Conservation (phyloP, 2,888 invertebrate species). For the Drosophila neutralis region DNA sequence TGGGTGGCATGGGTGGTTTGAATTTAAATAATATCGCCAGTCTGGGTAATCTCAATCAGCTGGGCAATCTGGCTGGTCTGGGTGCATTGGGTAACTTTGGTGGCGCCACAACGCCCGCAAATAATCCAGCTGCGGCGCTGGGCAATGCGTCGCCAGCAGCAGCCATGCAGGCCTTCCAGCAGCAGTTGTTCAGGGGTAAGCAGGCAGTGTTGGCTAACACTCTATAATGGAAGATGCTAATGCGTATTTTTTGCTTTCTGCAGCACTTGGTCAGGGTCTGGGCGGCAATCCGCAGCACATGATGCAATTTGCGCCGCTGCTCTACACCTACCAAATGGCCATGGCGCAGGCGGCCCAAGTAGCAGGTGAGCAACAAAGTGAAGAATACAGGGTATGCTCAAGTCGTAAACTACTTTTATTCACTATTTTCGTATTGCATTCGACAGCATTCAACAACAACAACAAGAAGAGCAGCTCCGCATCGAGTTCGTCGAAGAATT, state of each 20-base stretch:
- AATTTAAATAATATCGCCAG: slow-evolving; percentile 83
- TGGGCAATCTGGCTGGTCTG: slow-evolving; percentile 82
- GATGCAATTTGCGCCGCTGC: slow-evolving; percentile 94
- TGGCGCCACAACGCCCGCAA: slow-evolving; percentile 83
- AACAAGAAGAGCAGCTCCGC: slow-evolving; percentile 81
- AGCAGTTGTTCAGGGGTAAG: slow-evolving; percentile 92
- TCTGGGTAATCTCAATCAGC: slow-evolving; percentile 81
- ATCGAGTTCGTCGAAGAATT: slow-evolving; percentile 80
- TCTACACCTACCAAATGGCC: slow-evolving; percentile 95
- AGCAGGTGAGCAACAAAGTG: slow-evolving; percentile 73
- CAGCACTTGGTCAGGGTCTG: slow-evolving; percentile 83
- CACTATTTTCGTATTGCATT: not conserved
- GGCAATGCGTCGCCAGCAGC: slow-evolving; percentile 85
- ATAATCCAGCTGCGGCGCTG: slow-evolving; percentile 86
- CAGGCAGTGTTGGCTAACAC: not conserved
- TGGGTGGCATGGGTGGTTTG: slow-evolving; percentile 82
- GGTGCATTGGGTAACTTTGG: slow-evolving; percentile 80
- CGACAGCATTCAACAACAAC: slow-evolving; percentile 76
- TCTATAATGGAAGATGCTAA: not conserved
- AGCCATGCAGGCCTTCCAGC: slow-evolving; percentile 93
- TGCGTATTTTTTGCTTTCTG: not conserved
- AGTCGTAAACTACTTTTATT: not conserved
- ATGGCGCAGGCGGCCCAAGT: slow-evolving; percentile 90
- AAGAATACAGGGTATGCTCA: not conserved
- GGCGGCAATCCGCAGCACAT: slow-evolving; percentile 90